Evolutionary conservation across 1,140 invertebrate genomes (phyloP), one percentile per base, ranked within the genome.

Genomic region (Brachionus paranguensis): DNA sequence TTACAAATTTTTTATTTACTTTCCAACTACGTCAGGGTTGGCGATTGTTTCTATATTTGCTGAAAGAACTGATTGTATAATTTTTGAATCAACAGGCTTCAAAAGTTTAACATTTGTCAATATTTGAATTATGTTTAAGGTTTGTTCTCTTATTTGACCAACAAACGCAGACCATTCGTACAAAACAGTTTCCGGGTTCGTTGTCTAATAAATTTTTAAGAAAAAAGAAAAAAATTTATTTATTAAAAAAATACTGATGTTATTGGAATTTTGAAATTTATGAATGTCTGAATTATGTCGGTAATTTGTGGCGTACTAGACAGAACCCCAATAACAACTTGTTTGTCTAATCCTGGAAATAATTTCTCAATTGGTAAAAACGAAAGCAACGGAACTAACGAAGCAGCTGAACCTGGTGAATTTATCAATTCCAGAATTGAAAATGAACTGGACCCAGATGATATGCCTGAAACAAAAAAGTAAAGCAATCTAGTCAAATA

Each of bases 11-110:
- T 64, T 55, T 11, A 4, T 24, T 41, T 27, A 81, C 78, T 81
- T 81, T 81, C 78, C 78, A 29, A 81, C 43, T 20, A 81, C 78
- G 20, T 81, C 78, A 7, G 78, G 78, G 37, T 64, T 81, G 8
- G 37, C 43, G 11, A 81, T 81, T 24, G 50, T 81, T 45, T 81
- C 78, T 45, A 81, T 81, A 68, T 81, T 81, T 14, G 53, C 64
- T 11, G 78, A 81, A 6, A 81, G 60, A 27, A 81, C 64, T 0
- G 78, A 60, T 27, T 81, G 78, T 33, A 81, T 64, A 24, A 81
- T 60, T 68, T 81, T 81, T 10, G 78, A 60, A 37, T 81, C 78
- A 10, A 68, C 53, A 14, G 50, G 53, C 33, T 68, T 81, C 65
- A 81, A 64, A 24, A 64, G 33, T 60, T 55, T 55, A n/a, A 81